Conservation (phyloP, 2,113 vertebrate genomes). For the Sander vitreus region DNA sequence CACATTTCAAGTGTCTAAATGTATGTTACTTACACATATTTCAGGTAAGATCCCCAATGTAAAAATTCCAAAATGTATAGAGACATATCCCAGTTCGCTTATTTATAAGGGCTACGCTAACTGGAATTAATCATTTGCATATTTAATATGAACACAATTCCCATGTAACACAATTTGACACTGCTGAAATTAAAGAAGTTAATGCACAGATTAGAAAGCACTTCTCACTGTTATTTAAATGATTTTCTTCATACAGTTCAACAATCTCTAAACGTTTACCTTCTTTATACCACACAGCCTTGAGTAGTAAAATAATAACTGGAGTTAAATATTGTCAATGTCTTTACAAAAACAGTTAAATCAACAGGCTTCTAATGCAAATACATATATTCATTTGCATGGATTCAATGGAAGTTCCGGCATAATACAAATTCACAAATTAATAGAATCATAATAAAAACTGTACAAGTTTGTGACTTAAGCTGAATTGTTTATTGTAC, state of each 20-base stretch:
- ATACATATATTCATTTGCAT: not conserved
- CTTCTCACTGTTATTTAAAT: not conserved
- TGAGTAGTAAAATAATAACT: not conserved
- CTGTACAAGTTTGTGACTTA: conserved; percentile 34
- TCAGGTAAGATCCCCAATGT: not conserved
- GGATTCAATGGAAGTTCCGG: not conserved
- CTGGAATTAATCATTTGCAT: conserved; percentile 7
- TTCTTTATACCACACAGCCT: not conserved
- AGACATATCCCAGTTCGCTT: not conserved
- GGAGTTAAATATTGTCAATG: not conserved
- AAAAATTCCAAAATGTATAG: not conserved
- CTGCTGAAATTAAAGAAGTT: not conserved
- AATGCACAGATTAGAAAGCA: not conserved
- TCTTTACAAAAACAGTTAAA: not conserved
- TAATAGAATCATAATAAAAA: conserved; percentile 9
- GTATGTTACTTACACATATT: not conserved
- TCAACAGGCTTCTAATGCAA: not conserved
- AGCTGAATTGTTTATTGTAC: conserved; percentile 51
- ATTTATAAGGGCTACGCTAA: not conserved
- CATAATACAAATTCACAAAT: not conserved
- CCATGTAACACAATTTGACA: not conserved
- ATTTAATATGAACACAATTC: not conserved
- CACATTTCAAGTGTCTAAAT: not conserved
- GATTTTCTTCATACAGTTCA: conserved; percentile 3
- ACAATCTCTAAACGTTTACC: not conserved